Percentiles rank a stretch among this genome's conserved stretches.
Conservation (phyloP, 1,140 invertebrate genomes). For the Atopsyche davidsoni region DNA sequence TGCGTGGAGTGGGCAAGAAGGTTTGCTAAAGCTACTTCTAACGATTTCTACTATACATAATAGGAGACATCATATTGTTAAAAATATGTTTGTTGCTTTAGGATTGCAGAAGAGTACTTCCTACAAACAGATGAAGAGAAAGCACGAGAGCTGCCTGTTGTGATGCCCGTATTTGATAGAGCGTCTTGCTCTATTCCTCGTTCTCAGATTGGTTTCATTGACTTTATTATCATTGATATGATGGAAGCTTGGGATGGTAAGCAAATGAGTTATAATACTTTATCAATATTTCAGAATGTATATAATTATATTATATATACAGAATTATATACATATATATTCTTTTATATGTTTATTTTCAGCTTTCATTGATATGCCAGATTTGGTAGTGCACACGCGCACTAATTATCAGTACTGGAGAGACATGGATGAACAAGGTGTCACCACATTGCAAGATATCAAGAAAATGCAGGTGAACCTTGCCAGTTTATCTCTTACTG, state of each 20-base stretch:
- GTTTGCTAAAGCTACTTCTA: no score
- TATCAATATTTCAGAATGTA: no score
- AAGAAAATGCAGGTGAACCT: slow-evolving; percentile 43
- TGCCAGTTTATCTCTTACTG: neutral
- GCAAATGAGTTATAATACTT: slow-evolving; percentile 31
- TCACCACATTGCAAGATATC: slow-evolving; percentile 63
- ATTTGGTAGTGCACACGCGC: slow-evolving; percentile 76
- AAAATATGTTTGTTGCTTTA: slow-evolving; percentile 26
- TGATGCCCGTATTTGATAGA: slow-evolving; percentile 96
- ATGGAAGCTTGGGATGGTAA: slow-evolving; percentile 94
- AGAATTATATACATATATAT: slow-evolving; percentile 16
- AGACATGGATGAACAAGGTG: slow-evolving; percentile 67
- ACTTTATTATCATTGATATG: slow-evolving; percentile 96
- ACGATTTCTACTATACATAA: no score
- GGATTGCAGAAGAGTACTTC: slow-evolving; percentile 89
- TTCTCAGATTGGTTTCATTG: slow-evolving; percentile 93
- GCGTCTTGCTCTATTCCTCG: slow-evolving; percentile 90
- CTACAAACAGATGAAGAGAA: slow-evolving; percentile 92
- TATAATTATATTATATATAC: slow-evolving; percentile 15
- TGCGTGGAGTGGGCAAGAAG: slow-evolving; percentile 89
- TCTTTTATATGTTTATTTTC: slow-evolving; percentile 38
- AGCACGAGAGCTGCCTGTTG: slow-evolving; percentile 72
- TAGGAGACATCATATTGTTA: no score
- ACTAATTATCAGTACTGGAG: slow-evolving; percentile 90
- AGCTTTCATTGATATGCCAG: slow-evolving; percentile 91